phyloP scores from a whole-genome alignment of 2,888 invertebrate genomes.

The Lagria hirta region DNA sequence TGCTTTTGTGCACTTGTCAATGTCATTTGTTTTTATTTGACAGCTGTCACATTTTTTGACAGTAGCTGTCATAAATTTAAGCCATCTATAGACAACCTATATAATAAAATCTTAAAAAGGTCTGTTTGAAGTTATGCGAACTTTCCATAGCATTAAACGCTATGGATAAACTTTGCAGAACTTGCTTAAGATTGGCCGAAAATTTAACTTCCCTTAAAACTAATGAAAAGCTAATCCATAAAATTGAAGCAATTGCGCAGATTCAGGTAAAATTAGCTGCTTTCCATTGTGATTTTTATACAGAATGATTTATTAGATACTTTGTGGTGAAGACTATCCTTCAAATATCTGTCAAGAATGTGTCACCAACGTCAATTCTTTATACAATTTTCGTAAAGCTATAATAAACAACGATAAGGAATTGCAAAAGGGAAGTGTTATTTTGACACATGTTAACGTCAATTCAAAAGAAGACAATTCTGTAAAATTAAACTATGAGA shows the following conservation, averaged over 20 bases:
- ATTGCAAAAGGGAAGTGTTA: constrained; percentile 30
- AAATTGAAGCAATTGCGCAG: constrained; percentile 40
- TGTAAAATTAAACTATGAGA: constrained; percentile 24
- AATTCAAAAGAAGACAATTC: constrained; percentile 25
- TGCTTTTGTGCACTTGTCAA: no score
- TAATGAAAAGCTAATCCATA: constrained; percentile 29
- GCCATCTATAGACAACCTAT: no score
- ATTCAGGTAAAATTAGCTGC: constrained; percentile 33
- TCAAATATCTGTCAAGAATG: constrained; percentile 42
- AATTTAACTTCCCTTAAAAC: constrained; percentile 8
- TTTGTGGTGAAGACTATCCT: constrained; percentile 32
- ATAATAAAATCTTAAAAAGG: no score
- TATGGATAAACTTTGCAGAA: constrained; percentile 20
- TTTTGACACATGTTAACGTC: constrained; percentile 22
- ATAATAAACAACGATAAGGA: constrained; percentile 39
- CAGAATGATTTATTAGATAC: constrained; percentile 20
- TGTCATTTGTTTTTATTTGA: no score
- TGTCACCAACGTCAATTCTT: constrained; percentile 37
- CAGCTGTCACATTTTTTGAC: no score
- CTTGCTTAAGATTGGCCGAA: constrained; percentile 11
- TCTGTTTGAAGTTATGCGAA: no score
- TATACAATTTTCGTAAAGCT: constrained; percentile 42
- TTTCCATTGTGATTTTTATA: background rate
- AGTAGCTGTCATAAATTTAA: no score
- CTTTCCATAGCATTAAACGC: no score